These are phyloP conservation scores for Gallinago nigripennis DNA, from an alignment of 2,797 vertebrate species.

Conservation along the genomic window DNA sequence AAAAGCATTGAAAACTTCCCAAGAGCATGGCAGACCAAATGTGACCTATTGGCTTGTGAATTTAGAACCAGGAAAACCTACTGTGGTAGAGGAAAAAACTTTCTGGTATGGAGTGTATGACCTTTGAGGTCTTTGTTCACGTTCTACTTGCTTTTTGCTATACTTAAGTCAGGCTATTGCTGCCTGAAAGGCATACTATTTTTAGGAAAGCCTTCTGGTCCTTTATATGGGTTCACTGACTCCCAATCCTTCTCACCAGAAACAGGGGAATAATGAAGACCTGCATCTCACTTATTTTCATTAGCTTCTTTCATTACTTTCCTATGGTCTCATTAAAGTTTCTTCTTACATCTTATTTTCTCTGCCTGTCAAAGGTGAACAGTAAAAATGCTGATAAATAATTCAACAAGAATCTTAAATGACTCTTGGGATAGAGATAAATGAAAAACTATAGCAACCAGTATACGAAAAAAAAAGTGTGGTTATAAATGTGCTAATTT, in stretches of 20 bases:
- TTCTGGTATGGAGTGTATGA: neutral
- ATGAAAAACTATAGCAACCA: constrained; percentile 36
- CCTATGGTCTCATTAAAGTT: constrained; percentile 38
- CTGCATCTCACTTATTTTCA: constrained; percentile 39
- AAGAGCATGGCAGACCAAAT: neutral
- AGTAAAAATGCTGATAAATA: constrained; percentile 56
- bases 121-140: neutral
- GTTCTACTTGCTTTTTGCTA: neutral
- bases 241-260: neutral
- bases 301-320: constrained; percentile 46
- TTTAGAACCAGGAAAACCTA: neutral
- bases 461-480: neutral
- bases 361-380: constrained; percentile 53
- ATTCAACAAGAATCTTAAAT: constrained; percentile 17
- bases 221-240: neutral
- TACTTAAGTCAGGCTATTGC: neutral
- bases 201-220: neutral
- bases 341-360: constrained; percentile 51
- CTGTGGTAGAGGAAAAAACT: neutral
- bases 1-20: neutral
- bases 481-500: constrained; percentile 45
- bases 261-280: neutral
- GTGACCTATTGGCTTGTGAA: neutral
- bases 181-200: neutral
- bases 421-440: constrained; percentile 31